These are phyloP conservation scores for Alectoris magna DNA, from an alignment of 2,797 vertebrate species.

Conservation along the genomic window DNA sequence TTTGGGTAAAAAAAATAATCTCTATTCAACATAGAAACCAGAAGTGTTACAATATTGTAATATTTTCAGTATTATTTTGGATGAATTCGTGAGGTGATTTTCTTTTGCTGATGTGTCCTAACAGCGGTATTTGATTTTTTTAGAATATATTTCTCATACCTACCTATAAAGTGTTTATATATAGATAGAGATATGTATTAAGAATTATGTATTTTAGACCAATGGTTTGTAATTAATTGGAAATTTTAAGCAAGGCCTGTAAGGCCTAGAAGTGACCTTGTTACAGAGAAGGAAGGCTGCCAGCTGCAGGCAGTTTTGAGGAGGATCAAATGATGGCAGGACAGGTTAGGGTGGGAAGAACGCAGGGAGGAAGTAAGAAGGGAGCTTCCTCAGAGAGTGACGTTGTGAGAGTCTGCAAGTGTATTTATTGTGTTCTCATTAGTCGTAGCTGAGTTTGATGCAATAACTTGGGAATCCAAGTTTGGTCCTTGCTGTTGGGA, in stretches of 20 bases:
- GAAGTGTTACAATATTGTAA: no score
- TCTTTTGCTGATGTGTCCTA: no score
- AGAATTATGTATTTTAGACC: not conserved
- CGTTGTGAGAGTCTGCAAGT: not conserved
- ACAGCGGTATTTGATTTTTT: no score
- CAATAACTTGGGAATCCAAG: not conserved
- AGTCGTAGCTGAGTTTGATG: not conserved
- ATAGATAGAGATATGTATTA: not conserved
- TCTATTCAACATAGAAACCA: no score
- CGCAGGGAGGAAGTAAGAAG: accelerated
- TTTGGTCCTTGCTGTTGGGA: not conserved
- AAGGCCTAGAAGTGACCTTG: not conserved
- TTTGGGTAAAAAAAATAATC: no score
- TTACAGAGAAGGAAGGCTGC: not conserved
- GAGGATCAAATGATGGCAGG: not conserved
- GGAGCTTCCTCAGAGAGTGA: not conserved
- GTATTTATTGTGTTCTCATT: not conserved
- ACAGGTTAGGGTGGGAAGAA: not conserved
- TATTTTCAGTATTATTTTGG: no score
- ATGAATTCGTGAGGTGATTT: no score
- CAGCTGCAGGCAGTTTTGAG: accelerated
- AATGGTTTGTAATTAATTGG: not conserved
- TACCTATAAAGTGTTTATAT: not conserved
- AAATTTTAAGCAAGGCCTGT: not conserved
- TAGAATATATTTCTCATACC: not conserved